Evolutionary conservation across 2,888 invertebrate species (phyloP).

Genomic region (Cyaniris semiargus): DNA sequence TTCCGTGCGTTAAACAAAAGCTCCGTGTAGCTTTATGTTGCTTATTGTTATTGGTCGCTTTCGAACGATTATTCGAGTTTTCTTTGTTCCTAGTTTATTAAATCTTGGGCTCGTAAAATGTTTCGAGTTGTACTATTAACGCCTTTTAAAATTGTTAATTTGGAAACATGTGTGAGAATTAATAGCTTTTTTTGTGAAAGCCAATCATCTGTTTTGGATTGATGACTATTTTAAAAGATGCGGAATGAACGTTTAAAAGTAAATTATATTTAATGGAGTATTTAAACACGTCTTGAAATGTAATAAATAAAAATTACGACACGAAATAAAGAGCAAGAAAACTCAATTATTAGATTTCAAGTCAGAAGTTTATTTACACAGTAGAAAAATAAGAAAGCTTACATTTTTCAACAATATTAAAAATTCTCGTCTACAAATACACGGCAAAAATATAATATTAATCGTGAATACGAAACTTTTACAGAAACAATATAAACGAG

Average conservation of each 20-base stretch:
- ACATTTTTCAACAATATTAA: neutral
- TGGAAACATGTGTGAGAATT: constrained; percentile 1
- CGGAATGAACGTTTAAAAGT: neutral
- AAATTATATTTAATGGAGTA: neutral
- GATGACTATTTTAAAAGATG: neutral
- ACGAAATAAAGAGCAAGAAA: neutral
- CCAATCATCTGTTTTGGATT: constrained; percentile 10
- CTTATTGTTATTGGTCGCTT: constrained; percentile 1
- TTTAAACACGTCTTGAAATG: neutral
- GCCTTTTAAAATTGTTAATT: constrained; percentile 8
- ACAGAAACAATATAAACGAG: neutral
- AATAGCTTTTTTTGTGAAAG: constrained; percentile 21
- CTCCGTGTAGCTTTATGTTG: neutral
- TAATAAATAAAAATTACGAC: neutral
- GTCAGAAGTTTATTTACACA: neutral
- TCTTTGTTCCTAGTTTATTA: neutral
- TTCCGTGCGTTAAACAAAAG: constrained; percentile 1
- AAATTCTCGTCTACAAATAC: neutral
- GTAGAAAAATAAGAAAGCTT: neutral
- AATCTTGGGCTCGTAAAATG: neutral
- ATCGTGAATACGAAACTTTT: neutral
- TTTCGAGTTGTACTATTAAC: neutral
- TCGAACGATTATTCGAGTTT: neutral
- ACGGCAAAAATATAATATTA: neutral
- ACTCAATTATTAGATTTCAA: too few species aligned